Percentiles rank a stretch among this genome's conserved stretches.
Evolutionary conservation across 1,140 invertebrate genomes (phyloP).

Genomic region (Arion vulgaris): DNA sequence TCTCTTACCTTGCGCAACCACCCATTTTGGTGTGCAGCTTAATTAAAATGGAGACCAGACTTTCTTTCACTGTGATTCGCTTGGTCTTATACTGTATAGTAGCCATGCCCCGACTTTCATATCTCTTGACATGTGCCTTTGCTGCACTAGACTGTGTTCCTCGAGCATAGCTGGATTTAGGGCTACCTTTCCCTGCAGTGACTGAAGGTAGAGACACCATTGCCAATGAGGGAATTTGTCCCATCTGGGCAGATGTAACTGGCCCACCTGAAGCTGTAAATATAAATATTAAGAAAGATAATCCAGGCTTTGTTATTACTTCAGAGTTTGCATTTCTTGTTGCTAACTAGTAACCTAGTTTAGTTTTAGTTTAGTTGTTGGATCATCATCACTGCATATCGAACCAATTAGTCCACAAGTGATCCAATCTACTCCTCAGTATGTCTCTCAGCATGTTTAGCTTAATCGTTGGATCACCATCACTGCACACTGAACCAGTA

Average conservation of each 20-base stretch:
- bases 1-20: conserved; percentile 80
- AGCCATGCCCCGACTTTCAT: conserved; percentile 57
- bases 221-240: conserved; percentile 52
- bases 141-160: conserved; percentile 10
- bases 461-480: too few species aligned
- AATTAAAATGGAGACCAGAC: conserved; percentile 90
- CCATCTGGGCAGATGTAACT: conserved; percentile 62
- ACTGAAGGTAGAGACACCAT: conserved; percentile 37
- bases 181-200: not conserved
- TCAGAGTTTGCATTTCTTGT: too few species aligned
- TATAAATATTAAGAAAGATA: conserved; percentile 3
- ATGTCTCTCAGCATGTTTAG: too few species aligned
- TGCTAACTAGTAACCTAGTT: too few species aligned
- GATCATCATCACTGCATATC: too few species aligned
- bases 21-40: conserved; percentile 94
- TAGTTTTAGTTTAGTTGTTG: too few species aligned
- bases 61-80: conserved; percentile 80
- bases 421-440: too few species aligned
- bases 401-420: too few species aligned
- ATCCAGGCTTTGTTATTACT: not conserved
- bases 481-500: too few species aligned
- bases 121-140: conserved; percentile 43
- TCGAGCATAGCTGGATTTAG: not conserved
- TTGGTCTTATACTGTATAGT: conserved; percentile 48
- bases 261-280: conserved; percentile 59